Percentiles rank a stretch among this genome's conserved stretches.
These are phyloP conservation scores for Drosophila kohkoa DNA, from an alignment of 1,140 invertebrate species.

Conservation along the genomic window DNA sequence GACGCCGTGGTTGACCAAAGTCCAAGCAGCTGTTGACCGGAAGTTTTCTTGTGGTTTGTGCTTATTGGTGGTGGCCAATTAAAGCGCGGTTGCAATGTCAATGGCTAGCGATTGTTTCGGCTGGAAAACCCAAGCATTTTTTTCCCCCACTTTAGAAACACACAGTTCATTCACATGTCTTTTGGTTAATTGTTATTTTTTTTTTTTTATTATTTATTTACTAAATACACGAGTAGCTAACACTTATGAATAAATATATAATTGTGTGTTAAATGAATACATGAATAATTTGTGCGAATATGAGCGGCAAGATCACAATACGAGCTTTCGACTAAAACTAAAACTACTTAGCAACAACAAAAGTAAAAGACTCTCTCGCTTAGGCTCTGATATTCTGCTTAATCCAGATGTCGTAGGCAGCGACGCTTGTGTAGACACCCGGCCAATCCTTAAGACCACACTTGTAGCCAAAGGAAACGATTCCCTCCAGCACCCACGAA, in stretches of 20 bases:
- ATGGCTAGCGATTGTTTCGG: conserved; percentile 46
- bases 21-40: conserved; percentile 48
- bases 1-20: conserved; percentile 48
- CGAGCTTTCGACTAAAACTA: conserved; percentile 34
- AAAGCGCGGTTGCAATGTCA: conserved; percentile 61
- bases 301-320: conserved; percentile 63
- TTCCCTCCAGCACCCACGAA: conserved; percentile 86
- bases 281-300: conserved; percentile 10
- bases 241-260: conserved; percentile 22
- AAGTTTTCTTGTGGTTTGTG: conserved; percentile 64
- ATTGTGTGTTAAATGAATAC: conserved; percentile 19
- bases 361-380: not conserved
- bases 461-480: conserved; percentile 86
- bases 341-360: too few relatives aligned
- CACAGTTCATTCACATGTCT: conserved; percentile 10
- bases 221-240: conserved; percentile 31
- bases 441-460: conserved; percentile 85
- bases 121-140: conserved; percentile 61
- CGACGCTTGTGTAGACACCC: conserved; percentile 86
- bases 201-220: conserved; percentile 17
- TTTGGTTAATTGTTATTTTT: not conserved
- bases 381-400: conserved; percentile 65
- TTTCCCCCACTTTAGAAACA: not conserved
- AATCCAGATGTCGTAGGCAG: conserved; percentile 86
- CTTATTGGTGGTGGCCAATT: conserved; percentile 50